A percentile compares a stretch with the other conserved stretches of the same genome.
These are phyloP conservation scores for Stenopsyche tienmushanensis DNA, from an alignment of 1,140 invertebrate genomes.

Conservation along the genomic window DNA sequence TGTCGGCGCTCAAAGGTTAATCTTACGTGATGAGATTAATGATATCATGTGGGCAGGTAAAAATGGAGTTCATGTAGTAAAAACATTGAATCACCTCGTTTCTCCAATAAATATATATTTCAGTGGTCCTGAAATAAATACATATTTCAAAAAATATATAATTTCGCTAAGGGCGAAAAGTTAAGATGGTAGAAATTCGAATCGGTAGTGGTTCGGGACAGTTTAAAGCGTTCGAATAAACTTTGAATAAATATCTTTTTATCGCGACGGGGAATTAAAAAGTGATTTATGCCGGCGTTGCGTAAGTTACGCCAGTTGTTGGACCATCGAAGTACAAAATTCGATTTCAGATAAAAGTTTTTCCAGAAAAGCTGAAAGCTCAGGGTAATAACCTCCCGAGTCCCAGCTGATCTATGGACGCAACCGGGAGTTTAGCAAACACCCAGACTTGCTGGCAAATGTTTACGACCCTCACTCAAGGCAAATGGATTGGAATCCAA, in stretches of 20 bases:
- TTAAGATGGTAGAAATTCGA: too few relatives aligned
- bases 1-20: too few relatives aligned
- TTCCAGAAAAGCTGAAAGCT: constrained; percentile 9
- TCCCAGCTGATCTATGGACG: neutral
- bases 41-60: too few relatives aligned
- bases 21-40: too few relatives aligned
- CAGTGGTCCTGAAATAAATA: too few relatives aligned
- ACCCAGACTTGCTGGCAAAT: constrained; percentile 2
- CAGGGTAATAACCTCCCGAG: constrained; percentile 16
- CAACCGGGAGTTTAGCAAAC: constrained; percentile 13
- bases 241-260: constrained; percentile 1
- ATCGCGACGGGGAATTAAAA: constrained; percentile 16
- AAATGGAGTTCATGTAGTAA: too few relatives aligned
- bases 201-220: too few relatives aligned
- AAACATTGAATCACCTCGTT: too few relatives aligned
- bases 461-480: constrained; percentile 1
- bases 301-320: constrained; percentile 5
- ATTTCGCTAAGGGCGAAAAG: too few relatives aligned
- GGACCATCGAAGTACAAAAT: constrained; percentile 2
- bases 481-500: constrained; percentile 16
- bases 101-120: too few relatives aligned
- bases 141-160: too few relatives aligned
- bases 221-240: neutral
- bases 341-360: constrained; percentile 19
- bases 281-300: constrained; percentile 16